Percentiles rank a stretch among this genome's conserved stretches.
These are phyloP conservation scores for Neosilurus hyrtlii DNA, from an alignment of 2,797 vertebrate species.

Conservation along the genomic window DNA sequence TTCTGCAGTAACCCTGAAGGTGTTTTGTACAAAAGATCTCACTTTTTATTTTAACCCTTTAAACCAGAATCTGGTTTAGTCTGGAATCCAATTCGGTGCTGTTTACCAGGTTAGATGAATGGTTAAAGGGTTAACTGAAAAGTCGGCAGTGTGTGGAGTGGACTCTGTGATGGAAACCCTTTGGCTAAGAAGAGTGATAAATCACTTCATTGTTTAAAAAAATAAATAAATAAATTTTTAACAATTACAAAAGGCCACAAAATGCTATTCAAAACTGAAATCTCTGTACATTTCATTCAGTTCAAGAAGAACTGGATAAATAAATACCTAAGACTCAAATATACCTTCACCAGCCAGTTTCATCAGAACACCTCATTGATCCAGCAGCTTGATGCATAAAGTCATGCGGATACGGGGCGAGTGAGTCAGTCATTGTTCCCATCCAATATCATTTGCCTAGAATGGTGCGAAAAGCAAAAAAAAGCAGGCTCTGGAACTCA, in stretches of 20 bases:
- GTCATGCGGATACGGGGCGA: background rate
- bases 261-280: background rate
- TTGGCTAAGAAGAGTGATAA: slow-evolving; percentile 53
- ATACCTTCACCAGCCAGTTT: background rate
- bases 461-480: background rate
- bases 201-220: background rate
- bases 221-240: background rate
- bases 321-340: background rate
- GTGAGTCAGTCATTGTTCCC: background rate
- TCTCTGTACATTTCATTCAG: background rate
- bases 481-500: background rate
- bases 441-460: background rate
- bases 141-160: slow-evolving; percentile 34
- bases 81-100: background rate
- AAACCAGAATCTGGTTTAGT: background rate
- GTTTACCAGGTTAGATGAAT: background rate
- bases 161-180: slow-evolving; percentile 39
- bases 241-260: background rate
- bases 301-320: background rate
- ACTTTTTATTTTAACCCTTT: slow-evolving; percentile 53
- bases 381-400: background rate
- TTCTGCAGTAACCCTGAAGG: slow-evolving; percentile 20
- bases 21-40: slow-evolving; percentile 9
- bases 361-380: background rate
- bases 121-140: slow-evolving; percentile 53